A percentile compares a stretch with the other conserved stretches of the same genome.
Conservation (phyloP, 2,797 vertebrate species). For the Sebastes minor region DNA sequence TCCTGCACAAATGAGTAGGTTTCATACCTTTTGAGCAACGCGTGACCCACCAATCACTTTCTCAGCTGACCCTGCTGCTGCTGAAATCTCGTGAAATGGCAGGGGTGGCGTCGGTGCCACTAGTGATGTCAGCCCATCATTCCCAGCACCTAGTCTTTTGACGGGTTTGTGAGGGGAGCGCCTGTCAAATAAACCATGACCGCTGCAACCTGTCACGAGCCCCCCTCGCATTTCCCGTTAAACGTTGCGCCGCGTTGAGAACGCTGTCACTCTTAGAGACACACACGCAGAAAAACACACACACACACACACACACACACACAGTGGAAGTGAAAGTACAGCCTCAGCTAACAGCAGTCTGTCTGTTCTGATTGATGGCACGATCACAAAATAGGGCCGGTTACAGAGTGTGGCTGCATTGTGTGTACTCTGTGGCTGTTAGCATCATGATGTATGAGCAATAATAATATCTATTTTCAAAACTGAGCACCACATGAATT, state of each 20-base stretch:
- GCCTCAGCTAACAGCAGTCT: slow-evolving; percentile 31
- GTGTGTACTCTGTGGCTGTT: slow-evolving; percentile 3
- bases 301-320: background rate
- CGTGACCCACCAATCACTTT: background rate
- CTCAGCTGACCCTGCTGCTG: background rate
- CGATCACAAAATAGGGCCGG: slow-evolving; percentile 20
- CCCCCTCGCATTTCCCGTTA: slow-evolving; percentile 41
- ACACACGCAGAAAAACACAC: background rate
- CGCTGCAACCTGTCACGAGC: slow-evolving; percentile 65
- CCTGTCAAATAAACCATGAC: slow-evolving; percentile 73
- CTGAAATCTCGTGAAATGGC: slow-evolving; percentile 15
- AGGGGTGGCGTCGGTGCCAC: background rate
- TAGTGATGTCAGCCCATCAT: slow-evolving; percentile 23
- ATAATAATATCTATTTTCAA: slow-evolving; percentile 7
- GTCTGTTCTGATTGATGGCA: slow-evolving; percentile 51
- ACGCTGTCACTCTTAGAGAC: slow-evolving; percentile 53
- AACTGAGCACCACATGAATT: slow-evolving; percentile 3
- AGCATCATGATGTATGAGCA: slow-evolving; percentile 9
- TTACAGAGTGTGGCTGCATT: slow-evolving; percentile 6
- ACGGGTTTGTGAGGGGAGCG: slow-evolving; percentile 15
- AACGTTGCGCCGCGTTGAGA: slow-evolving; percentile 56
- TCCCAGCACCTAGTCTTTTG: slow-evolving; percentile 20
- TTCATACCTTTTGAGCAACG: background rate
- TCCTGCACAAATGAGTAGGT: background rate
- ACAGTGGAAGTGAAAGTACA: slow-evolving; percentile 9